A percentile compares a stretch with the other conserved stretches of the same genome.
phyloP scores from a whole-genome alignment of 37 sponge, comb jelly and placozoan genomes.

The Crambe crambe region DNA sequence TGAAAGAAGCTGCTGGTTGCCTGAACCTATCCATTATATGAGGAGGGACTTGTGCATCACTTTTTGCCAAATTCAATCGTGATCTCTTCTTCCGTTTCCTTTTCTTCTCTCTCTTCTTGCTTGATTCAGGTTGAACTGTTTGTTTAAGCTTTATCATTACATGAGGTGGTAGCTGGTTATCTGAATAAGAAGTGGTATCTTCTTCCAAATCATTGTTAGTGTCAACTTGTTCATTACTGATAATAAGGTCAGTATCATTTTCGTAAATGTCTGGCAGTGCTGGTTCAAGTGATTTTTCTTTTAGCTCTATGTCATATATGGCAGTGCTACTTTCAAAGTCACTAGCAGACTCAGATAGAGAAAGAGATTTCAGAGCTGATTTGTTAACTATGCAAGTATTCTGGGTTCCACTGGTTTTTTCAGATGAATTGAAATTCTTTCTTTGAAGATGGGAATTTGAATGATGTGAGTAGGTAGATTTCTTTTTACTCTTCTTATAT shows the following conservation, averaged over 20 bases:
- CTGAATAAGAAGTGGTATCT: too few species aligned
- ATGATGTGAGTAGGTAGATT: not conserved
- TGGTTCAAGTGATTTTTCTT: not conserved
- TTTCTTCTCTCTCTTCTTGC: not conserved
- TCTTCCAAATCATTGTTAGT: not conserved
- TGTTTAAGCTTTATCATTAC: not conserved
- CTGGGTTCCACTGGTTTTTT: not conserved
- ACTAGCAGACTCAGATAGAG: not conserved
- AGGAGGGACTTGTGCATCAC: not conserved
- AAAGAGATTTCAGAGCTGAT: not conserved
- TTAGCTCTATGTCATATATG: not conserved
- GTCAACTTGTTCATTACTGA: not conserved
- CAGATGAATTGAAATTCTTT: not conserved
- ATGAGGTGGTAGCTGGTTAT: not conserved
- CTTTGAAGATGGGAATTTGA: not conserved
- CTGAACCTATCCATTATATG: not conserved
- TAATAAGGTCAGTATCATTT: not conserved
- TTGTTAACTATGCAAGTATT: not conserved
- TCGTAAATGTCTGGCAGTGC: not conserved
- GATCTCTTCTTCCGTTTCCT: not conserved
- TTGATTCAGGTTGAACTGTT: not conserved
- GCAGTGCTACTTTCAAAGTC: not conserved
- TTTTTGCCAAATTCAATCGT: not conserved
- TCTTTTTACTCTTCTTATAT: not conserved
- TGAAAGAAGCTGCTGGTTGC: not conserved